A percentile compares a stretch with the other conserved stretches of the same genome.
phyloP scores from a whole-genome alignment of 2,113 vertebrate species.

The Podarcis raffonei region DNA sequence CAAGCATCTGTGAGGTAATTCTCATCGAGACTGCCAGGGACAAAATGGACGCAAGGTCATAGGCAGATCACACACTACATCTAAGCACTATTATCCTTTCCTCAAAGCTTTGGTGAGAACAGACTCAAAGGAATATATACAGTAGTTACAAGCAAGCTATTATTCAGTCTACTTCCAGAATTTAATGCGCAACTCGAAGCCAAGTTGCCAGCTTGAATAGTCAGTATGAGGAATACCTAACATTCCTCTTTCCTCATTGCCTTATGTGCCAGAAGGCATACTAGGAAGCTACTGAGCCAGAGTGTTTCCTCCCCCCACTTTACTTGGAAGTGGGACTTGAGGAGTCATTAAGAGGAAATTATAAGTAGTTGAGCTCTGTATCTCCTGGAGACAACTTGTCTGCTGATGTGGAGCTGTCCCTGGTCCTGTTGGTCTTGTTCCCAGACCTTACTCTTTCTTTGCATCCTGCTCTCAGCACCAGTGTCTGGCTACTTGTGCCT shows the following conservation, averaged over 20 bases:
- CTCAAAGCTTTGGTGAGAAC: not conserved
- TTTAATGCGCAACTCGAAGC: not conserved
- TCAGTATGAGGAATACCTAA: not conserved
- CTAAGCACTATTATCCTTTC: not conserved
- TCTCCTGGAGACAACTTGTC: not conserved
- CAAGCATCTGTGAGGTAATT: slow-evolving; percentile 22
- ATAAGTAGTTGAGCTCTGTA: not conserved
- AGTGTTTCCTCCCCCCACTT: not conserved
- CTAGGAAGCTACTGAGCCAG: too few relatives aligned
- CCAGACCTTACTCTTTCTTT: not conserved
- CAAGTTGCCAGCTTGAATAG: not conserved
- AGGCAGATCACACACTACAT: not conserved
- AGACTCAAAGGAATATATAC: not conserved
- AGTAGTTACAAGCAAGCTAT: not conserved
- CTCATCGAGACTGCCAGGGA: slow-evolving; percentile 9
- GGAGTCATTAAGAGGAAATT: not conserved
- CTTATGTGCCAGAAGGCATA: not conserved
- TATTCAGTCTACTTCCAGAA: not conserved
- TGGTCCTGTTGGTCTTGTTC: not conserved
- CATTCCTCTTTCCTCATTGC: not conserved
- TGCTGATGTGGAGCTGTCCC: not conserved
- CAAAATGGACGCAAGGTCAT: not conserved
- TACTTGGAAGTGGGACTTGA: not conserved
- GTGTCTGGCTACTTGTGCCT: not conserved
- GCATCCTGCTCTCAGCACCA: not conserved